Base-by-base conservation (phyloP, 2,888 invertebrate species). In the Cryptus viduatorius region DNA sequence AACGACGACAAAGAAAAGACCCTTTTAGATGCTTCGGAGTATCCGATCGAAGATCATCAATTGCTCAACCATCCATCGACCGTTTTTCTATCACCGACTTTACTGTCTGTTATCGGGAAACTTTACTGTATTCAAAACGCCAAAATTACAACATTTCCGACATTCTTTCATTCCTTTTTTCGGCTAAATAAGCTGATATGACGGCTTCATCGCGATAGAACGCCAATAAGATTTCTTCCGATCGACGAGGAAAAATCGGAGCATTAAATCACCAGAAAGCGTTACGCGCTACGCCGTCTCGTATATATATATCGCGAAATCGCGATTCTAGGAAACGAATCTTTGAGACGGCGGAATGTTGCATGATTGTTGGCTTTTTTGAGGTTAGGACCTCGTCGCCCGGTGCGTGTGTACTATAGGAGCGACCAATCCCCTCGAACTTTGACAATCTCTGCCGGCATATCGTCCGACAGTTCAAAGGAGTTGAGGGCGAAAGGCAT, bases 41-140 rank as follows among this genome's bases (percentile, higher is more conserved):
- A 24, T n/a, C 10, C 56, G n/a, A 73, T 44, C 16, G n/a, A 71
- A 4, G 19, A 61, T 73, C 16, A 46, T 73, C 59, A 73, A 73
- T 61, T 61, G 46, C 24, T 16, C 31, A 4, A 4, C 1, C n/a
- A 4, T 31, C 31, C 24, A 14, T 12, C 31, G 4, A 31, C 10
- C 61, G 14, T 29, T n/a, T 1, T 3, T 2, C 24, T 3, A 24
- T 3, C 3, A 24, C 3, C 24, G 16, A 53, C 46, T 24, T 56
- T 10, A 12, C 29, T 31, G 5, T 61, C 29, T 48, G 37, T 29
- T 61, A 24, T 61, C 31, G 3, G 29, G 12, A 29, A 29, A 59
- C 16, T 53, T 53, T 53, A 4, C 4, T 48, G 46, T 48, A 14
- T 48, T 48, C 46, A 37, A 4, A 37, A 8, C 7, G 12, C 46